Base-by-base conservation (phyloP, 2,888 invertebrate genomes). In the Globia sparganii region DNA sequence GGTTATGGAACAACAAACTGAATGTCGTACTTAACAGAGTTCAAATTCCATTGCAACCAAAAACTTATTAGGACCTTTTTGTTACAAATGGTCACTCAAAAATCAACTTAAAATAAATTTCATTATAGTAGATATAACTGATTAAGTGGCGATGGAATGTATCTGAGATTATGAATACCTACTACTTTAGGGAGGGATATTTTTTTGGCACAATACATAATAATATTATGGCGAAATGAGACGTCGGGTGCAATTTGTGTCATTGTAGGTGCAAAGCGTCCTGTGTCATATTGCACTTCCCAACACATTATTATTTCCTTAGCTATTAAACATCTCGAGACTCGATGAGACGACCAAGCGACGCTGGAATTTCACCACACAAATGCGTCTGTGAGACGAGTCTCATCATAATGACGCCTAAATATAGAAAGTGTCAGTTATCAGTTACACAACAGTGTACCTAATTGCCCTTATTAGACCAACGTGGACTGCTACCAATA, bases 261-360 rank as follows among this genome's bases (percentile, higher is more conserved):
- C 18, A 28, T 15, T 62, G 67, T 46, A 13, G 46, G 18, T 53
- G 53, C 28, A 25, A 66, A 76, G 67, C n/a, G 59, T 53, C 40
- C 8, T 43, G 25, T 18, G 28, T 40, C 46, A n/a, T 28, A 37
- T 31, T 65, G n/a, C 11, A n/a, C 21, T 64, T 64, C 46, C 13
- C 25, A 37, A 9, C 31, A 31, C 15, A 6, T 75, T 40, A 43
- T 49, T 25, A 6, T 61, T 56, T 80, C 37, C 53, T 37, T 43
- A 25, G 37, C 11, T 13, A 34, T 18, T 11, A 0, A 46, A 37
- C 25, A 28, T 65, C 25, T 56, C 28, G 18, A 49, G 62, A 62
- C 40, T 21, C 9, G 21, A 28, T 21, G 25, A 25, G 46, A 37
- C 8, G 9, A 43, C 31, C 31, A 59, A 59, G 31, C 59, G 46